Percentiles rank a stretch among this genome's conserved stretches.
phyloP scores from a whole-genome alignment of 2,797 vertebrate genomes.

The Chelonia mydas region DNA sequence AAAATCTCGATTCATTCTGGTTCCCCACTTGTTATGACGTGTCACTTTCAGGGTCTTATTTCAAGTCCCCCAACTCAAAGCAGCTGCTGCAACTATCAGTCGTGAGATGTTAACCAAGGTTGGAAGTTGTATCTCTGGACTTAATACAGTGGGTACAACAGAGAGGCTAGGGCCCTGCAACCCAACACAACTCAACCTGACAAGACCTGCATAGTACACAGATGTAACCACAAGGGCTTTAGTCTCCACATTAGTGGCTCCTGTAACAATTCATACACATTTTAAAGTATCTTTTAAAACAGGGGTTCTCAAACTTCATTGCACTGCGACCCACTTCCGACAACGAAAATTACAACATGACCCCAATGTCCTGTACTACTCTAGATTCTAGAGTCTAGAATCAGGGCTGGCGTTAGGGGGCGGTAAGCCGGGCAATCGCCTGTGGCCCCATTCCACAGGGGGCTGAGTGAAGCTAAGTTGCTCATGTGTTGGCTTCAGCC shows the following conservation, averaged over 20 bases:
- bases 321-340: too few relatives aligned
- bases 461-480: too few relatives aligned
- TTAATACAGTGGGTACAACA: background rate
- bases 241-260: background rate
- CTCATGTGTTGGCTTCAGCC: too few relatives aligned
- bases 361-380: too few relatives aligned
- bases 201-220: background rate
- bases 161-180: background rate
- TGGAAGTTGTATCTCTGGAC: background rate
- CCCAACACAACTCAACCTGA: background rate
- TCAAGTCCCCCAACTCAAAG: fast-evolving
- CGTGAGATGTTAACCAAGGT: background rate
- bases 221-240: background rate
- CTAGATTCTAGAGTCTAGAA: too few relatives aligned
- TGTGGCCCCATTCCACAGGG: too few relatives aligned
- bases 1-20: background rate
- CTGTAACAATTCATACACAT: background rate
- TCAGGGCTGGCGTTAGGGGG: too few relatives aligned
- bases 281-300: background rate
- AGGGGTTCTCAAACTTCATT: too few relatives aligned
- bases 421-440: too few relatives aligned
- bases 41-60: background rate
- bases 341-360: too few relatives aligned
- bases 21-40: background rate
- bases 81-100: background rate